phyloP scores from a whole-genome alignment of 2,888 invertebrate genomes.

The Dorcus parallelipipedus region DNA sequence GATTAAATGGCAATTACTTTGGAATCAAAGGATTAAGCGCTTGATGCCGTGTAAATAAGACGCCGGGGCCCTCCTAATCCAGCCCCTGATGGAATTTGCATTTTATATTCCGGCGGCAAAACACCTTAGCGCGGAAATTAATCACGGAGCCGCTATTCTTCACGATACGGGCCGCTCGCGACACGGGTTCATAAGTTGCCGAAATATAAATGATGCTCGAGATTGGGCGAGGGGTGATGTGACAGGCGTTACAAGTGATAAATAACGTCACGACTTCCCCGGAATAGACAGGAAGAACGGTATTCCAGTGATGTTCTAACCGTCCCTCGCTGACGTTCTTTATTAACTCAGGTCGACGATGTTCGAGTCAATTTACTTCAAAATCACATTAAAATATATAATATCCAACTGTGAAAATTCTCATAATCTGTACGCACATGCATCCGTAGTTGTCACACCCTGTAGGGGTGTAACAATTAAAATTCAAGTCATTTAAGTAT shows the following conservation, averaged over 20 bases:
- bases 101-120: neutral
- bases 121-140: no score
- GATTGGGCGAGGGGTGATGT: conserved; percentile 14
- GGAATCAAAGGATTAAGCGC: conserved; percentile 27
- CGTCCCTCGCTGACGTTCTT: no score
- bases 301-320: neutral
- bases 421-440: no score
- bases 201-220: conserved; percentile 19
- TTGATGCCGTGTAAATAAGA: conserved; percentile 28
- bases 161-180: conserved; percentile 9
- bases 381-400: no score
- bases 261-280: conserved; percentile 14
- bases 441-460: no score
- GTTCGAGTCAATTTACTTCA: no score
- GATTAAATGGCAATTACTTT: conserved; percentile 30
- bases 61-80: conserved; percentile 22
- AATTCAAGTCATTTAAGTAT: no score
- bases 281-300: conserved; percentile 10
- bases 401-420: no score
- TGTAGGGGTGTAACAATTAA: no score
- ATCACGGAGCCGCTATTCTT: no score
- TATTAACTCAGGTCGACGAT: no score
- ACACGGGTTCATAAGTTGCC: conserved; percentile 21
- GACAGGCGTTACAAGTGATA: conserved; percentile 18
- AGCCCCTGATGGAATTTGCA: conserved; percentile 17